A percentile compares a stretch with the other conserved stretches of the same genome.
Conservation (phyloP, 2,797 vertebrate species). For the Agapornis canus region DNA sequence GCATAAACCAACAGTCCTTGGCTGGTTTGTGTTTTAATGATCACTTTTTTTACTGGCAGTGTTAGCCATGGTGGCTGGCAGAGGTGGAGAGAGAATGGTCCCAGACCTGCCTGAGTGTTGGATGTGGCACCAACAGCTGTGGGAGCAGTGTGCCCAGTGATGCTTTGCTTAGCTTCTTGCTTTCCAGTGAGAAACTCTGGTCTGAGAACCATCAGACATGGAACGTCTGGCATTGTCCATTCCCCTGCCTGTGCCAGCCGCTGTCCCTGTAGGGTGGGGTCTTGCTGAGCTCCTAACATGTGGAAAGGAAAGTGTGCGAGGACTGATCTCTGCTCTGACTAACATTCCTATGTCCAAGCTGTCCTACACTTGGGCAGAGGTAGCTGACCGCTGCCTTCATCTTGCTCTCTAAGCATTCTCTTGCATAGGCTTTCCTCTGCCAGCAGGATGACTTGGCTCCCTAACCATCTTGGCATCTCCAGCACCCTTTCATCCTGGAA, state of each 20-base stretch:
- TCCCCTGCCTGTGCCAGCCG: not conserved
- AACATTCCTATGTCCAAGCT: not conserved
- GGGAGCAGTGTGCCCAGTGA: not conserved
- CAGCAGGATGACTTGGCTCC: not conserved
- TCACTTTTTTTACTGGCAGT: not conserved
- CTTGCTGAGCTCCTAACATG: not conserved
- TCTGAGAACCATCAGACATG: not conserved
- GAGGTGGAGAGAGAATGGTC: not conserved
- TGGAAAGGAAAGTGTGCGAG: not conserved
- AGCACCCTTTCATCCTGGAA: not conserved
- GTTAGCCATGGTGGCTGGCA: not conserved
- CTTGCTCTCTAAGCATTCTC: not conserved
- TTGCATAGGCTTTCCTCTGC: not conserved
- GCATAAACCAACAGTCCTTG: not conserved
- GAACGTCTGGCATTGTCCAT: not conserved
- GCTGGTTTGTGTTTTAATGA: not conserved
- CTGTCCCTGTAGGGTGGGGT: fast-evolving
- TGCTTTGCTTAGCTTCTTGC: not conserved
- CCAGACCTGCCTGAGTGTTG: not conserved
- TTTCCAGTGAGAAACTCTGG: not conserved
- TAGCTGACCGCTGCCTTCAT: not conserved
- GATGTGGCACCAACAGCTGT: not conserved
- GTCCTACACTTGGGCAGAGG: not conserved
- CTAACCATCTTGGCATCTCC: not conserved
- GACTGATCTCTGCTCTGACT: not conserved